Evolutionary conservation across 2,888 invertebrate species (phyloP).

Genomic region (Lingula anatina): DNA sequence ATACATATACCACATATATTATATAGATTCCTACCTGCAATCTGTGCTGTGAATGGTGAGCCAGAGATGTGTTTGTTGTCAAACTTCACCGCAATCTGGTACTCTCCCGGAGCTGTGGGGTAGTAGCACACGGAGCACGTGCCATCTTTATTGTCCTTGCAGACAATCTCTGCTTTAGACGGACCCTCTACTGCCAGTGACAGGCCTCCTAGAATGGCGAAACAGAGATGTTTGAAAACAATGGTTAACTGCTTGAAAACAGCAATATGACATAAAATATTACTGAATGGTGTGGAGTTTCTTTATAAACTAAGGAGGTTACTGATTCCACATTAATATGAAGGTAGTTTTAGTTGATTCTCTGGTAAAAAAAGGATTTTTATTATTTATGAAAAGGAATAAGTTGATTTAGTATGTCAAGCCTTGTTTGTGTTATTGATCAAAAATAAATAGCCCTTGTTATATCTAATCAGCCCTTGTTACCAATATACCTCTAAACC

Average conservation of each 20-base stretch:
- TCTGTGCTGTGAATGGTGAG: slow-evolving; percentile 85
- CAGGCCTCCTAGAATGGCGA: slow-evolving; percentile 63
- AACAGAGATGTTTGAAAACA: not conserved
- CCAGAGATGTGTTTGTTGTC: slow-evolving; percentile 94
- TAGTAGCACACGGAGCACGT: slow-evolving; percentile 93
- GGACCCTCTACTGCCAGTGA: slow-evolving; percentile 94
- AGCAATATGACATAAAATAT: not conserved
- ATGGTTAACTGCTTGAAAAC: not conserved
- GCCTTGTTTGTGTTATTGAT: no score
- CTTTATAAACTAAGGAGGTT: no score
- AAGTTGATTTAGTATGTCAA: no score
- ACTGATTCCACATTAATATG: no score
- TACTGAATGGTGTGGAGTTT: not conserved
- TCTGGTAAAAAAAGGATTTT: no score
- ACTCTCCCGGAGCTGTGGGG: slow-evolving; percentile 95
- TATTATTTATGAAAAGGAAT: no score
- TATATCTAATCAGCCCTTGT: no score
- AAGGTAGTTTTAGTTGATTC: no score
- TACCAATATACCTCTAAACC: no score
- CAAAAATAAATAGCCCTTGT: no score
- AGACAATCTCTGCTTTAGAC: slow-evolving; percentile 89
- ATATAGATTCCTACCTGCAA: slow-evolving; percentile 61
- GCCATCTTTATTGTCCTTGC: slow-evolving; percentile 97
- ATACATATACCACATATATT: no score
- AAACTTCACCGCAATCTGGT: slow-evolving; percentile 90